These are phyloP conservation scores for Xenopus tropicalis DNA, from an alignment of 2,113 vertebrate genomes.

Conservation along the genomic window UCB_Xtro_10.0 CM004450.2:55915501-55916000, in stretches of 20 bases:
- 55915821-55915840: not conserved
- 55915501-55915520: too few species aligned
- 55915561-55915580: too few species aligned
- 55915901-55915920: conserved; percentile 10
- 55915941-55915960: conserved; percentile 12
- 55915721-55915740: too few species aligned
- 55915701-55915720: too few species aligned
- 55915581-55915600: too few species aligned
- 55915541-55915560: too few species aligned
- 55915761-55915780: not conserved
- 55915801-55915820: not conserved
- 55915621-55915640: too few species aligned
- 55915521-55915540: too few species aligned
- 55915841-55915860: conserved; percentile 15
- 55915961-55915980: not conserved
- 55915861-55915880: conserved; percentile 3
- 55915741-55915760: not conserved
- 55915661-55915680: too few species aligned
- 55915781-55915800: not conserved
- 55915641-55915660: too few species aligned
- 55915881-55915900: conserved; percentile 18
- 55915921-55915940: not conserved
- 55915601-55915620: too few species aligned
- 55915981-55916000: not conserved
- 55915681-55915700: too few species aligned